Conservation (phyloP, 2,888 invertebrate species). For the Pinctada fucata region DNA sequence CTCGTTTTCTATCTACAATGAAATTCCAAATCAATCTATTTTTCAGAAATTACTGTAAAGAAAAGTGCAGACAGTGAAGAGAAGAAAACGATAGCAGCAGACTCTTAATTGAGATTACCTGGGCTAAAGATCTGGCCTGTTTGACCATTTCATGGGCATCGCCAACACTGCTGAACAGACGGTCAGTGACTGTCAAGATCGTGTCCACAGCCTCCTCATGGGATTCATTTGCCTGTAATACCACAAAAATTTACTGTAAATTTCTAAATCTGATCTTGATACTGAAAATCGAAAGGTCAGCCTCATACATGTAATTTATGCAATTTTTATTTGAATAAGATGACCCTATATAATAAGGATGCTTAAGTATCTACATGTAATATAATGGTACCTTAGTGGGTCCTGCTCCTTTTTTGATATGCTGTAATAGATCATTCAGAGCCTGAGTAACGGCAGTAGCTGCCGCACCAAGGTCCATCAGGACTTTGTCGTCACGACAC, state of each 20-base stretch:
- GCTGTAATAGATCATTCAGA: slow-evolving; percentile 91
- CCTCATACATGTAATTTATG: no score
- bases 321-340: no score
- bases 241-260: not conserved
- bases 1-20: no score
- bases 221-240: slow-evolving; percentile 61
- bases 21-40: no score
- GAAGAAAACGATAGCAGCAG: no score
- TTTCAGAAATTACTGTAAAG: no score
- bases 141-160: slow-evolving; percentile 96
- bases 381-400: slow-evolving; percentile 59
- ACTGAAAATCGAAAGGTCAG: no score
- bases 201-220: slow-evolving; percentile 91
- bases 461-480: slow-evolving; percentile 88
- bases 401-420: slow-evolving; percentile 84
- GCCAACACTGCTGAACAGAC: slow-evolving; percentile 88
- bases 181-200: slow-evolving; percentile 92
- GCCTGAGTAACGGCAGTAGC: slow-evolving; percentile 93
- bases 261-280: no score
- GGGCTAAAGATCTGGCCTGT: slow-evolving; percentile 92
- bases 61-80: no score
- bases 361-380: no score
- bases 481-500: slow-evolving; percentile 83
- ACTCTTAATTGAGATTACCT: slow-evolving; percentile 75
- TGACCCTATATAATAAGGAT: no score